A percentile compares a stretch with the other conserved stretches of the same genome.
Evolutionary conservation across 2,113 vertebrate species (phyloP).

Genomic region (Leptobrachium leishanense): DNA sequence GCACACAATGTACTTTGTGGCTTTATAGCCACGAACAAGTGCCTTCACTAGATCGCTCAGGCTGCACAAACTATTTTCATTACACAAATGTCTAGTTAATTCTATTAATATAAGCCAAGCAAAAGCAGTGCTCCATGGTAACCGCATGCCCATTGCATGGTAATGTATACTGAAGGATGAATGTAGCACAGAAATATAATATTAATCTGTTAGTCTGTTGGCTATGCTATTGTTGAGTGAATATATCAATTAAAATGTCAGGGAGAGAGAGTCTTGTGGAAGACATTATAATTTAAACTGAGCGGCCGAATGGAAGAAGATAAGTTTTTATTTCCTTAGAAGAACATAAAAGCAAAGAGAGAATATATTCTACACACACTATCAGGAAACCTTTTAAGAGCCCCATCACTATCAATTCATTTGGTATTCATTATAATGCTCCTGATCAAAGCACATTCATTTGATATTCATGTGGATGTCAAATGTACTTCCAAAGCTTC

Average conservation of each 20-base stretch:
- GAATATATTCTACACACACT: constrained; percentile 28
- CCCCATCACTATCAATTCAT: constrained; percentile 35
- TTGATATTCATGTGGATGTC: constrained; percentile 59
- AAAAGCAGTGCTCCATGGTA: no score
- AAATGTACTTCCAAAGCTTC: constrained; percentile 58
- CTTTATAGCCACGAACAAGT: no score
- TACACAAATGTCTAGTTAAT: background rate
- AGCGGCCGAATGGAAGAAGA: constrained; percentile 29
- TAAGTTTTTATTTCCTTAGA: constrained; percentile 30
- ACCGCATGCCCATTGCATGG: no score
- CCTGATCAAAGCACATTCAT: constrained; percentile 56
- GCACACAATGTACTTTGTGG: no score
- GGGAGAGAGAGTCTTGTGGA: constrained; percentile 12
- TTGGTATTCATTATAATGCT: constrained; percentile 52
- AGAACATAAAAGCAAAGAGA: constrained; percentile 37
- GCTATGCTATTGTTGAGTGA: constrained; percentile 17
- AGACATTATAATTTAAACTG: constrained; percentile 32
- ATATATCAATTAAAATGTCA: constrained; percentile 32
- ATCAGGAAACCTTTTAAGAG: constrained; percentile 45
- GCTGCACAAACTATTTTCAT: no score
- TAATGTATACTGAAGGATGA: constrained; percentile 2
- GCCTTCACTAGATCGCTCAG: no score
- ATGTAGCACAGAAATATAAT: constrained; percentile 19
- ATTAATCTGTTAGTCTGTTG: constrained; percentile 15
- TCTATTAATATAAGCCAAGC: background rate